phyloP scores from a whole-genome alignment of 2,113 vertebrate genomes.

The Stercorarius parasiticus region DNA sequence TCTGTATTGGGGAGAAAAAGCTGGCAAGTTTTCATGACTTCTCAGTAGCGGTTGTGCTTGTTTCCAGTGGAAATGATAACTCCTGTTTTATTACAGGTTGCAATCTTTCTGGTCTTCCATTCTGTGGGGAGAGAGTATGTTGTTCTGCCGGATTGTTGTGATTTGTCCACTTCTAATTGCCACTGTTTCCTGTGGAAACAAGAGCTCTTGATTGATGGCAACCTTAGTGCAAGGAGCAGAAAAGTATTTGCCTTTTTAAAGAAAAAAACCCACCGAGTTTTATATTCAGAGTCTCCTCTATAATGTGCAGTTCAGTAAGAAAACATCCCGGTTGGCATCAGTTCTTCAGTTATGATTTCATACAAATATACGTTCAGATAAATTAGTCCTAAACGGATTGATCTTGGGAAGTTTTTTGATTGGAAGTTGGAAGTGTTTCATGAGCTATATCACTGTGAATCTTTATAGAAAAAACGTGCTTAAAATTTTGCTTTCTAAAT shows the following conservation, averaged over 20 bases:
- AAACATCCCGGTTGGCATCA: neutral
- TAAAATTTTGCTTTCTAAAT: neutral
- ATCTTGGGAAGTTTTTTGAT: neutral
- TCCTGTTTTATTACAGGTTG: constrained; percentile 37
- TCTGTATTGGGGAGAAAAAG: neutral
- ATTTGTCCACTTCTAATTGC: neutral
- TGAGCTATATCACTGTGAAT: neutral
- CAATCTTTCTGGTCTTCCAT: neutral
- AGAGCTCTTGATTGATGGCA: neutral
- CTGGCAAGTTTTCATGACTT: neutral
- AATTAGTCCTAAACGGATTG: neutral
- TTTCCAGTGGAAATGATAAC: constrained; percentile 63
- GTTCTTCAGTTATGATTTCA: neutral
- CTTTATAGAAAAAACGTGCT: neutral
- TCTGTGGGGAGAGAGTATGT: neutral
- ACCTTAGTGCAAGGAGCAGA: neutral
- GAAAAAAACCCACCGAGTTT: neutral
- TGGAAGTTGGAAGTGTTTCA: neutral
- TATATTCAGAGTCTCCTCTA: neutral
- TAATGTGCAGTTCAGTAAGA: neutral
- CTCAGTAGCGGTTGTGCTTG: neutral
- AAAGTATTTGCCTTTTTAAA: neutral
- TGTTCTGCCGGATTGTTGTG: neutral
- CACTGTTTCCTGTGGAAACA: constrained; percentile 61
- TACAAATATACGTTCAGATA: neutral